These are phyloP conservation scores for Nyctalus aviator DNA, from an alignment of 2,797 vertebrate genomes.

Conservation along the genomic window DNA sequence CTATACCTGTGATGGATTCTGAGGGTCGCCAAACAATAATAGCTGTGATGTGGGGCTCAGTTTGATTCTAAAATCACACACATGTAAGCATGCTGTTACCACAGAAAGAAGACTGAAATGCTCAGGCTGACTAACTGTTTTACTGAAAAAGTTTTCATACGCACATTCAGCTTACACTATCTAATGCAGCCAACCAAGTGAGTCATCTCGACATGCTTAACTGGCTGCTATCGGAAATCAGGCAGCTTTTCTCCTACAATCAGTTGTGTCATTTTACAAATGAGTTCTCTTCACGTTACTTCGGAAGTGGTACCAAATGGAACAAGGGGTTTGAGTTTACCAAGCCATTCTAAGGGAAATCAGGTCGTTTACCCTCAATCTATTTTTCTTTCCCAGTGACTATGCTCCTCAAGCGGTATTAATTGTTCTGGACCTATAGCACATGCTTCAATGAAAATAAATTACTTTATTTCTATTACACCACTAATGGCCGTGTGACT, in stretches of 20 bases:
- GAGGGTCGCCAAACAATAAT: constrained; percentile 13
- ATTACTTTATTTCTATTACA: constrained; percentile 98
- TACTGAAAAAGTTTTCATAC: constrained; percentile 55
- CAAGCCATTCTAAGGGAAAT: constrained; percentile 83
- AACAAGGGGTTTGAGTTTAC: constrained; percentile 84
- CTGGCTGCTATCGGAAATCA: neutral
- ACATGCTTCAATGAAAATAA: constrained; percentile 99
- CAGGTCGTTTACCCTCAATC: constrained; percentile 79
- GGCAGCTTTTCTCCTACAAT: neutral
- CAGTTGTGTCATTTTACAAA: constrained; percentile 73
- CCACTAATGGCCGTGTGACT: constrained; percentile 94
- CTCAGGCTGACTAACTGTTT: constrained; percentile 51
- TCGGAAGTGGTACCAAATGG: constrained; percentile 49
- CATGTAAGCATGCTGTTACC: neutral
- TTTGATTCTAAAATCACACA: constrained; percentile 46
- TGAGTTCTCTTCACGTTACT: neutral
- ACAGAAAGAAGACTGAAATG: neutral
- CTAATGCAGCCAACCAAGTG: neutral
- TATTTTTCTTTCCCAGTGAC: constrained; percentile 78
- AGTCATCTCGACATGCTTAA: neutral
- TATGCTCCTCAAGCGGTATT: constrained; percentile 89
- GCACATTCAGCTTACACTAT: neutral
- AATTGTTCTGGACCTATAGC: constrained; percentile 95
- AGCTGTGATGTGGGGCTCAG: neutral
- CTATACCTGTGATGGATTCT: constrained; percentile 20